phyloP scores from a whole-genome alignment of 2,797 vertebrate species.

The Smutsia temminckii region DNA sequence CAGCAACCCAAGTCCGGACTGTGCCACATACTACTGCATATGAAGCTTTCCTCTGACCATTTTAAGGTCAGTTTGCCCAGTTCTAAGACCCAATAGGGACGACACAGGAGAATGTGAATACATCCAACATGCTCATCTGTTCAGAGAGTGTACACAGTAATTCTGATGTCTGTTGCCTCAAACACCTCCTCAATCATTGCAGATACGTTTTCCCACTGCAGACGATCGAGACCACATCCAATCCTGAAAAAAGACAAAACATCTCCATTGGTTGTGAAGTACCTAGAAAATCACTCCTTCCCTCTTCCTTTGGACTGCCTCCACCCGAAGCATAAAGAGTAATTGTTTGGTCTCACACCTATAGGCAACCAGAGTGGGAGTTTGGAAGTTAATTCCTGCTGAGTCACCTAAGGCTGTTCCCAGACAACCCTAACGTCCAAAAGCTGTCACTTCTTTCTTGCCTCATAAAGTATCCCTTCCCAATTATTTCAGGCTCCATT shows the following conservation, averaged over 20 bases:
- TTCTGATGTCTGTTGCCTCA: slow-evolving; percentile 87
- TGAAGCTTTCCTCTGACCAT: background rate
- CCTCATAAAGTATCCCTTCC: background rate
- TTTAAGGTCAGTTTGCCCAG: background rate
- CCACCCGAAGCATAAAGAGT: background rate
- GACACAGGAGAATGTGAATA: background rate
- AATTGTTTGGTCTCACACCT: background rate
- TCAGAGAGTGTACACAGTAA: slow-evolving; percentile 93
- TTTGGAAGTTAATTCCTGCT: background rate
- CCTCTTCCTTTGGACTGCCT: background rate
- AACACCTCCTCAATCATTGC: slow-evolving; percentile 92
- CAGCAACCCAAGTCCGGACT: background rate
- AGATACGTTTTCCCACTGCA: slow-evolving; percentile 91
- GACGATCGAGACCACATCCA: slow-evolving; percentile 93
- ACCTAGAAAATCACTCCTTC: background rate
- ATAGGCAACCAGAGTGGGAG: background rate
- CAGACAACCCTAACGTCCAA: background rate
- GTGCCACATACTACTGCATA: slow-evolving; percentile 21
- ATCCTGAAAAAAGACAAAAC: slow-evolving; percentile 87
- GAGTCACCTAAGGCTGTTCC: background rate
- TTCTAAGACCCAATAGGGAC: background rate
- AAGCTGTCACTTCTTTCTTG: background rate
- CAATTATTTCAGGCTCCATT: background rate
- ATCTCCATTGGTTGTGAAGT: background rate
- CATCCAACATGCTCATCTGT: slow-evolving; percentile 3